phyloP scores from a whole-genome alignment of 1,140 invertebrate species.

The Coptotermes formosanus region DNA sequence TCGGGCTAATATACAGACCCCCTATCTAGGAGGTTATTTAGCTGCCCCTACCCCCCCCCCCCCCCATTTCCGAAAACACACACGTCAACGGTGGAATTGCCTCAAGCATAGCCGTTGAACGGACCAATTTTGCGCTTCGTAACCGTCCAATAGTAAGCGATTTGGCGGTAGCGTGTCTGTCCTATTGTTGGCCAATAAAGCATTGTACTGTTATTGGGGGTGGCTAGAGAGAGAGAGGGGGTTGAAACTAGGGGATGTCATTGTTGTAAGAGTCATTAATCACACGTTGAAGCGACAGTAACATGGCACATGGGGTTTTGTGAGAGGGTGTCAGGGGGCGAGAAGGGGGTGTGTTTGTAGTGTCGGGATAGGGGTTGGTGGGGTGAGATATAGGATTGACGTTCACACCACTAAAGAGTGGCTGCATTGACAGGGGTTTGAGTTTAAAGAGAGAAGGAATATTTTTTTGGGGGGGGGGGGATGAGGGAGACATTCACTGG shows the following conservation, averaged over 20 bases:
- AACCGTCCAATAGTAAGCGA: slow-evolving; percentile 29
- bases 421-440: not conserved
- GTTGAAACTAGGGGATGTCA: slow-evolving; percentile 23
- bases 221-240: not conserved
- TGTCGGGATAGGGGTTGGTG: not conserved
- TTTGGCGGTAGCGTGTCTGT: slow-evolving; percentile 27
- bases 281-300: slow-evolving; percentile 28
- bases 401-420: slow-evolving; percentile 17
- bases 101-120: not conserved
- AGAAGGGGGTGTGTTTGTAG: not conserved
- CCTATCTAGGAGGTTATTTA: slow-evolving; percentile 10
- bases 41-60: not conserved
- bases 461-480: not conserved
- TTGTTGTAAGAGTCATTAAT: slow-evolving; percentile 31
- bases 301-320: slow-evolving; percentile 28
- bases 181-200: slow-evolving; percentile 30
- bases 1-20: slow-evolving; percentile 22
- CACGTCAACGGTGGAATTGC: slow-evolving; percentile 24
- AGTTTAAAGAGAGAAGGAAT: not conserved
- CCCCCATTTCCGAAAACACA: slow-evolving; percentile 16
- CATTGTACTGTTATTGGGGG: slow-evolving; percentile 27
- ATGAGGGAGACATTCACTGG: not conserved
- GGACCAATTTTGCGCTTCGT: slow-evolving; percentile 28
- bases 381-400: not conserved
- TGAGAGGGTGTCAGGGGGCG: not conserved